phyloP scores from a whole-genome alignment of 2,113 vertebrate species.

The Fukomys damarensis region DNA sequence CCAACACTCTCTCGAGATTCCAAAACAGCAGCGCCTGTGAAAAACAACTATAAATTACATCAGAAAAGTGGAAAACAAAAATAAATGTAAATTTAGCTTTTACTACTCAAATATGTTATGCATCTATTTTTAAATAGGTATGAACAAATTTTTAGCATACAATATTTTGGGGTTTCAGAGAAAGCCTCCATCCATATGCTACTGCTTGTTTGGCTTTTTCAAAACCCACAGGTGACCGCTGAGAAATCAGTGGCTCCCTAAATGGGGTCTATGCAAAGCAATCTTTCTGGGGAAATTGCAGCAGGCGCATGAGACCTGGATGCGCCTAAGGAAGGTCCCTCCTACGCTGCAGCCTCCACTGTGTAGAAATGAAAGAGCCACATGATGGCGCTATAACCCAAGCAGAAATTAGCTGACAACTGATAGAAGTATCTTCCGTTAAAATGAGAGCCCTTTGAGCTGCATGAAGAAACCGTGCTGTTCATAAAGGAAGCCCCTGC shows the following conservation, averaged over 20 bases:
- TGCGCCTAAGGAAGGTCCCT: accelerated
- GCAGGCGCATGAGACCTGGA: not conserved
- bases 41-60: not conserved
- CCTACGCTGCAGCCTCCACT: not conserved
- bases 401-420: conserved; percentile 21
- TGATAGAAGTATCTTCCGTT: not conserved
- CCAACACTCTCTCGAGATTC: not conserved
- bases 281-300: not conserved
- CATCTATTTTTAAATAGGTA: conserved; percentile 22
- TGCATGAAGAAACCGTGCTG: not conserved
- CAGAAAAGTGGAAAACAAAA: not conserved
- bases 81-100: not conserved
- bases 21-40: not conserved
- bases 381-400: conserved; percentile 75
- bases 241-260: not conserved
- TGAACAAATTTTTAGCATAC: not conserved
- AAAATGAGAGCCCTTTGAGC: not conserved
- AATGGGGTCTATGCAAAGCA: not conserved
- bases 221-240: not conserved
- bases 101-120: not conserved
- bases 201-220: not conserved
- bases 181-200: not conserved
- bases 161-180: not conserved
- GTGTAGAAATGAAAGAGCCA: conserved; percentile 48
- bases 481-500: not conserved